Conservation (phyloP, 2,888 invertebrate genomes). For the Eristalis pertinax region DNA sequence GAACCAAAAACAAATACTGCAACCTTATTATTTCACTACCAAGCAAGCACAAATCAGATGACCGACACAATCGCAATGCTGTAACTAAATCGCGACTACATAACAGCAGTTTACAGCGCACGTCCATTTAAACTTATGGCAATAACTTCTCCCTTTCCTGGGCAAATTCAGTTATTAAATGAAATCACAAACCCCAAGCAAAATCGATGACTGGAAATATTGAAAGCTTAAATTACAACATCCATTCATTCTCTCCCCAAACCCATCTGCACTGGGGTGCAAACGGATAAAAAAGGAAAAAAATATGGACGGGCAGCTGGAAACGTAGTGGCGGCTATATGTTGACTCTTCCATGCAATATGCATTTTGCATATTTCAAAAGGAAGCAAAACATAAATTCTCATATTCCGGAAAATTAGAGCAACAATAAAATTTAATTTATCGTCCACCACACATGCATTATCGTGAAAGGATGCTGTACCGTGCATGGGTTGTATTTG, state of each 20-base stretch:
- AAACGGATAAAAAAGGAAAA: constrained; percentile 28
- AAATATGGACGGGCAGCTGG: constrained; percentile 69
- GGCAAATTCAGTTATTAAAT: constrained; percentile 2
- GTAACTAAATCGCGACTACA: neutral
- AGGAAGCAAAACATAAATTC: constrained; percentile 76
- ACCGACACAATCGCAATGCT: no score
- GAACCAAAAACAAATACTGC: no score
- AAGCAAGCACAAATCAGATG: no score
- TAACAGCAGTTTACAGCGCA: neutral
- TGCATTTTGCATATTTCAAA: constrained; percentile 76
- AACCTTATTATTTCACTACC: no score
- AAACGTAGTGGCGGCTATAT: constrained; percentile 66
- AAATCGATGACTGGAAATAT: constrained; percentile 60
- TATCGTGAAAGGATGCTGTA: neutral
- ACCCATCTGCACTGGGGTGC: constrained; percentile 8
- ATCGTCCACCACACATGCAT: constrained; percentile 57
- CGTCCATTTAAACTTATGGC: neutral
- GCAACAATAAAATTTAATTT: constrained; percentile 76
- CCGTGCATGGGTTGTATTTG: neutral
- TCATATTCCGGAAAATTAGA: constrained; percentile 77
- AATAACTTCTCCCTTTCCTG: neutral
- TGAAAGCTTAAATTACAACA: constrained; percentile 43
- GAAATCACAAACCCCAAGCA: neutral
- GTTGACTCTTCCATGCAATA: constrained; percentile 73
- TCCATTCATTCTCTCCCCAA: neutral